Evolutionary conservation across 1,140 invertebrate species (phyloP), one percentile per base, ranked within the genome.

Genomic region (Reticulitermes speratus): DNA sequence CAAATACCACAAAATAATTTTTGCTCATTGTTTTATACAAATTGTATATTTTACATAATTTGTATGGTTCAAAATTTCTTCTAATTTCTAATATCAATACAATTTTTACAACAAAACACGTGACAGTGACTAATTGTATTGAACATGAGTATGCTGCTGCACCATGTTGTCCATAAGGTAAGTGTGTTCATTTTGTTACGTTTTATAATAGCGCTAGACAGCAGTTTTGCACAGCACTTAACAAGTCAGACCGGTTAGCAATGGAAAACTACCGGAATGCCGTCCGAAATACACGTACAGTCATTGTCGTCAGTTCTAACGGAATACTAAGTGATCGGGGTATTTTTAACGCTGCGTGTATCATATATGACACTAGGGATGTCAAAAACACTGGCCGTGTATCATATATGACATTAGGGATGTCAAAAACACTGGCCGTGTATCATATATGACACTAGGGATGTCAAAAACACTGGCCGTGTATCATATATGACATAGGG

Each of bases 191-290:
- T 75, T 75, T 30, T 75, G 9, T 75, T 14, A 11, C n/a, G 7
- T 9, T 75, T 75, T 75, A 12, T 30, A 3, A 30, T n/a, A 75
- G 9, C 6, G n/a, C n/a, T 12, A 8, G 12, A 7, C 65, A n/a
- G 25, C n/a, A 75, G 2, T 30, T 75, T 1, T 75, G 65, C 3
- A 30, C 65, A 75, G 1, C 16, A 75, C 12, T 23, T 25, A 30
- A 30, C 8, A n/a, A 0, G n/a, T 16, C 11, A 25, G 65, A 75
- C 65, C 65, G 65, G 65, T 75, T 14, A 14, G 65, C 25, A 75
- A 30, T 75, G 65, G 65, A 75, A 75, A 75, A 75, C 7, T 75
- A 75, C 65, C n/a, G 65, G 65, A 75, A 75, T 30, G 65, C 65
- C 3, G 65, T 75, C 25, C 6, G 55, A 59, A 59, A 14, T 59